phyloP scores from a whole-genome alignment of 2,113 vertebrate species.

The Psophia crepitans region DNA sequence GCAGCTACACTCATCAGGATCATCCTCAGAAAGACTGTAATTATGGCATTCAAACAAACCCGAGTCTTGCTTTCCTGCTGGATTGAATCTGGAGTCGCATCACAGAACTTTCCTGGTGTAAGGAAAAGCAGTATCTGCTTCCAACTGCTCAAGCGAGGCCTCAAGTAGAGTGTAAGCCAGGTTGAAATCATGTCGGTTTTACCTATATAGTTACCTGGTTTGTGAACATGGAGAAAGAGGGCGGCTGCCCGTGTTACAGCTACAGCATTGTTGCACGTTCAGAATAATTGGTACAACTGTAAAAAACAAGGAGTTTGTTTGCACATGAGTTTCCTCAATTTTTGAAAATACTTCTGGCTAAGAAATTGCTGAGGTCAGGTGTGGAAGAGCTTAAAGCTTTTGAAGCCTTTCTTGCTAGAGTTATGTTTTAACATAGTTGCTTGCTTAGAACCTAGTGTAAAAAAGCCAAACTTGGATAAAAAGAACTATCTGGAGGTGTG shows the following conservation, averaged over 20 bases:
- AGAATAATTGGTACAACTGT: neutral
- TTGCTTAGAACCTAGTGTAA: neutral
- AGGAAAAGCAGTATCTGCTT: neutral
- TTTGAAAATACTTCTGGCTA: neutral
- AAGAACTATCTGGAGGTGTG: neutral
- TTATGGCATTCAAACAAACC: neutral
- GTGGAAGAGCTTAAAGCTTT: neutral
- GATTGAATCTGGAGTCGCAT: neutral
- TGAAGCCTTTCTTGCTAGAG: neutral
- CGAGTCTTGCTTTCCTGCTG: neutral
- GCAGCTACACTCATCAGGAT: neutral
- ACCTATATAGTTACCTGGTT: neutral
- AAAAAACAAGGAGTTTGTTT: neutral
- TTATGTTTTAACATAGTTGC: neutral
- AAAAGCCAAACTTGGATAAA: neutral
- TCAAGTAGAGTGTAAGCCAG: neutral
- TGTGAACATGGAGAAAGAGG: neutral
- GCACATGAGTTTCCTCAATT: neutral
- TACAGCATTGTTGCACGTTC: neutral
- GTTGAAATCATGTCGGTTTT: neutral
- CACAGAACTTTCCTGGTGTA: neutral
- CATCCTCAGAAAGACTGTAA: neutral
- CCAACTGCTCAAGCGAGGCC: neutral
- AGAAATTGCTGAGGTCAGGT: neutral
- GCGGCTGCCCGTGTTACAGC: neutral